A percentile compares a stretch with the other conserved stretches of the same genome.
phyloP scores from a whole-genome alignment of 2,888 invertebrate species.

The Drosophila buzzatii region DNA sequence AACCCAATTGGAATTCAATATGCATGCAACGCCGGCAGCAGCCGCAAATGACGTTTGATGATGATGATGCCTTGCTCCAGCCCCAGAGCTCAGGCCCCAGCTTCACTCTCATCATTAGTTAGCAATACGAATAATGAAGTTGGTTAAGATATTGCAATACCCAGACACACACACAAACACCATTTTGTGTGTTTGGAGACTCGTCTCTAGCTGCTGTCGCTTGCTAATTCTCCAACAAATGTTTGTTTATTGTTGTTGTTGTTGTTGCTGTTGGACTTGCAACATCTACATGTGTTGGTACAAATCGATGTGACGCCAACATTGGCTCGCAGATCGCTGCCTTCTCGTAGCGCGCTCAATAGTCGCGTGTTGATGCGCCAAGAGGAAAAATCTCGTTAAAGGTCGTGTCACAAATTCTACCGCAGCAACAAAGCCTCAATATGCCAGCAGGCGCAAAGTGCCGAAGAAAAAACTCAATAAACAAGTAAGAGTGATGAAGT shows the following conservation, averaged over 20 bases:
- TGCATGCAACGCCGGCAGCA: constrained; percentile 67
- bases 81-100: background rate
- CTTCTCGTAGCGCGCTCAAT: constrained; percentile 58
- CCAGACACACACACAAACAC: constrained; percentile 5
- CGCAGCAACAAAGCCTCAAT: constrained; percentile 46
- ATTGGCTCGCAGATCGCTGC: constrained; percentile 35
- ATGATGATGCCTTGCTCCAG: constrained; percentile 60
- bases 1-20: constrained; percentile 79
- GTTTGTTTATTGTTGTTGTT: constrained; percentile 59
- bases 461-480: constrained; percentile 44
- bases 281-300: constrained; percentile 75
- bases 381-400: constrained; percentile 76
- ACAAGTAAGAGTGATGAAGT: background rate
- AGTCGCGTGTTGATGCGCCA: constrained; percentile 73
- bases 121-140: constrained; percentile 62
- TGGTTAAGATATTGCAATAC: constrained; percentile 53
- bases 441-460: constrained; percentile 58
- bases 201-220: constrained; percentile 52
- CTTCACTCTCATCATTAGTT: constrained; percentile 50
- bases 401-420: constrained; percentile 72
- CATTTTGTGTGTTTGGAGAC: constrained; percentile 23
- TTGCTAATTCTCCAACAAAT: constrained; percentile 76
- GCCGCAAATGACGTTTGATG: constrained; percentile 72
- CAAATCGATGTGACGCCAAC: constrained; percentile 72
- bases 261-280: constrained; percentile 31